These are phyloP conservation scores for Anolis carolinensis DNA, from an alignment of 2,113 vertebrate genomes.

Conservation along the genomic window DNA sequence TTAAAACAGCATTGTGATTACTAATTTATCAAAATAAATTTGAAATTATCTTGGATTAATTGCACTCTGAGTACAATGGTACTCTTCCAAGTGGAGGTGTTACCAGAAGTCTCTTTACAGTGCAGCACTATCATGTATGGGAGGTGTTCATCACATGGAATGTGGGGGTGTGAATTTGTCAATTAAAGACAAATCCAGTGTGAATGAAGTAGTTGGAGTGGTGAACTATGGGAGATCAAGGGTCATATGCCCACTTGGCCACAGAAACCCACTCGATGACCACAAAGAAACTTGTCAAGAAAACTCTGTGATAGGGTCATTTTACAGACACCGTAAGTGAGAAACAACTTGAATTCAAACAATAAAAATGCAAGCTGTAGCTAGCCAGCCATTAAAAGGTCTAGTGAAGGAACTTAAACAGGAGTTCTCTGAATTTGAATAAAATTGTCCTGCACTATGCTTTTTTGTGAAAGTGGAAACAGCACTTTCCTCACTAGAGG, in stretches of 20 bases:
- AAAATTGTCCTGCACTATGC: background rate
- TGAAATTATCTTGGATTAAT: background rate
- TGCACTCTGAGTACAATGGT: background rate
- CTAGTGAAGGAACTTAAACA: background rate
- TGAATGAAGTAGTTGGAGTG: too few species aligned
- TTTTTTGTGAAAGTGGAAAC: background rate
- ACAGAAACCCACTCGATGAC: too few species aligned
- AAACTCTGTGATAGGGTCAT: too few species aligned
- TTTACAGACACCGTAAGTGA: too few species aligned
- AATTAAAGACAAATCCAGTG: background rate
- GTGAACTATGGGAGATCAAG: too few species aligned
- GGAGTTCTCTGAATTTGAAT: background rate
- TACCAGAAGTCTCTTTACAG: background rate
- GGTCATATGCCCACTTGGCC: too few species aligned
- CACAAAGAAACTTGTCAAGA: too few species aligned
- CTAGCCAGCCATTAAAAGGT: background rate
- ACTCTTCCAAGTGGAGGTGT: background rate
- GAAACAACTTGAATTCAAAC: too few species aligned
- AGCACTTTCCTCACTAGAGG: background rate
- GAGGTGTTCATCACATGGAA: background rate
- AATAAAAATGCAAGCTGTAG: background rate
- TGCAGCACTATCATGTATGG: background rate
- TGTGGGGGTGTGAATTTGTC: background rate
- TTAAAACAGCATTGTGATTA: background rate
- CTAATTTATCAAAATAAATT: background rate